A percentile compares a stretch with the other conserved stretches of the same genome.
These are phyloP conservation scores for Clytia hemisphaerica DNA, from an alignment of 30 jellyfish, hydroid and myxozoan genomes.

Conservation along the genomic window DNA sequence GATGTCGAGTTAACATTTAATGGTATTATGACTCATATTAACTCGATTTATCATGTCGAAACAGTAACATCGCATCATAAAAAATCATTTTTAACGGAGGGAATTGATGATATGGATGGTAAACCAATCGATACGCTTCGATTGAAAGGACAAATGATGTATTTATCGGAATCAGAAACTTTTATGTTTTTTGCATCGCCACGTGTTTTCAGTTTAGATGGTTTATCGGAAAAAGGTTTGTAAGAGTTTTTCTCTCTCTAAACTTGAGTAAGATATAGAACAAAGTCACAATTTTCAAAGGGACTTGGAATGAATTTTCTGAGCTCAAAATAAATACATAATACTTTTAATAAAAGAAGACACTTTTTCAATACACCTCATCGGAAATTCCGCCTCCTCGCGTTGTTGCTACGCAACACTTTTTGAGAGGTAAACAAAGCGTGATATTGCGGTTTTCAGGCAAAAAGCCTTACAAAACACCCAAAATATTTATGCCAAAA, in stretches of 20 bases:
- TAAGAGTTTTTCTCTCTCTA: neutral
- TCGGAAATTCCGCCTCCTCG: no score
- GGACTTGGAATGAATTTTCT: no score
- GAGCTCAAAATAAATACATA: no score
- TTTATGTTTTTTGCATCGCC: conserved; percentile 63
- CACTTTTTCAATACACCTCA: no score
- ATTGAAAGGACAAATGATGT: conserved; percentile 80
- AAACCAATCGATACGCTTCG: conserved; percentile 45
- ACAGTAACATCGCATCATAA: conserved; percentile 46
- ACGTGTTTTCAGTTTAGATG: conserved; percentile 64
- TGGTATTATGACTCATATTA: conserved; percentile 39
- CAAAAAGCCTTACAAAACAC: no score
- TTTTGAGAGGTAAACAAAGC: no score
- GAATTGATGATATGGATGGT: neutral
- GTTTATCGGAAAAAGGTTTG: conserved; percentile 72
- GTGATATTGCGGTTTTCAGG: no score
- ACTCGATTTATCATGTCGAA: conserved; percentile 51
- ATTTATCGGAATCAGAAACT: conserved; percentile 53
- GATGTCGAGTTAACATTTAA: conserved; percentile 44
- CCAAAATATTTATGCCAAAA: no score
- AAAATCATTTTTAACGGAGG: conserved; percentile 46
- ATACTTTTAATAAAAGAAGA: no score
- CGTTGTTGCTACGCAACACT: no score
- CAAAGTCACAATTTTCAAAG: no score
- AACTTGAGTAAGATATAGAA: neutral